Percentiles rank a stretch among this genome's conserved stretches.
Conservation (phyloP, 2,113 vertebrate genomes). For the Nymphicus hollandicus region DNA sequence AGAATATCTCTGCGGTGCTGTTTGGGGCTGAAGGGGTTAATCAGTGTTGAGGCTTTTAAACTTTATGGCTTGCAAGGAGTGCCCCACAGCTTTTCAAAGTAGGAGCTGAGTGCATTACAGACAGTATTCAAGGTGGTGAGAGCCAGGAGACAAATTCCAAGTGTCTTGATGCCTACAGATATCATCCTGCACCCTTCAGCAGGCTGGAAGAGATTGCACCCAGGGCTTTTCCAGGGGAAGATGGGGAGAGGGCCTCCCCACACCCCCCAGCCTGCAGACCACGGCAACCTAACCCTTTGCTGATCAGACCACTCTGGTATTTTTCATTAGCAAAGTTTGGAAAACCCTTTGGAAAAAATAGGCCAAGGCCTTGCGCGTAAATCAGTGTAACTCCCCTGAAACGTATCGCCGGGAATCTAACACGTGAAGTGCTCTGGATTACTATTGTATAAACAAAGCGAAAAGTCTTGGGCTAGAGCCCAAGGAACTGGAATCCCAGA, state of each 20-base stretch:
- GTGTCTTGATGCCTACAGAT: neutral
- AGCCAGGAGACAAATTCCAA: neutral
- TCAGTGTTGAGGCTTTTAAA: neutral
- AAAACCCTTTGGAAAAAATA: slow-evolving; percentile 49
- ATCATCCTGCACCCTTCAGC: neutral
- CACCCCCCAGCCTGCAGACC: accelerated
- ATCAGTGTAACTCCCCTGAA: neutral
- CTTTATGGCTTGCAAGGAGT: accelerated
- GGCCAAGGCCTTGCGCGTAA: slow-evolving; percentile 5
- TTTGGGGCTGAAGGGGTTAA: neutral
- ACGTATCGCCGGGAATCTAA: neutral
- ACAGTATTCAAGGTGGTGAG: neutral
- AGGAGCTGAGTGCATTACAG: neutral
- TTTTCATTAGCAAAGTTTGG: slow-evolving; percentile 46
- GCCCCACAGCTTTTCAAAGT: neutral
- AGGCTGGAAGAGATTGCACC: neutral
- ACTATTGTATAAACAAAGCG: slow-evolving; percentile 52
- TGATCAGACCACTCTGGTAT: slow-evolving; percentile 9
- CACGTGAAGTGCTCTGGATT: slow-evolving; percentile 10
- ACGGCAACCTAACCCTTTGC: neutral
- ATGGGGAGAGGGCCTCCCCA: neutral
- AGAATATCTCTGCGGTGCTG: neutral
- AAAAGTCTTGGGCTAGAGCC: slow-evolving; percentile 1
- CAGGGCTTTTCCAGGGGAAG: accelerated
- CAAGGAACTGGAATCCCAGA: slow-evolving; percentile 36